Evolutionary conservation across 2,888 invertebrate species (phyloP).

Genomic region (Mimachlamys varia): DNA sequence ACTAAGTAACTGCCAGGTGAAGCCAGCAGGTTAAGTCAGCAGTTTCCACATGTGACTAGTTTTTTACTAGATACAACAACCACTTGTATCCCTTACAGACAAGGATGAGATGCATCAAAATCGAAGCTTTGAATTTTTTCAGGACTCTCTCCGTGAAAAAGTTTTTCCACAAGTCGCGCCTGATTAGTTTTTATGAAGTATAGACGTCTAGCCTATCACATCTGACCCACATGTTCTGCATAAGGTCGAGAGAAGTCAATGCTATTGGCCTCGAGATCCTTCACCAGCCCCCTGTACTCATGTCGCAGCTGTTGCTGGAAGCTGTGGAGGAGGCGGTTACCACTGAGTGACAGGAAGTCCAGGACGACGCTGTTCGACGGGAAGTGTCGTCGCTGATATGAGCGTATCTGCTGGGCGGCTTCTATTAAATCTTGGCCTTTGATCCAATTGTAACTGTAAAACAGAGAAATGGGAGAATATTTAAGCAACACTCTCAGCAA

Average conservation of each 20-base stretch:
- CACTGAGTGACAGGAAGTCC: slow-evolving; percentile 47
- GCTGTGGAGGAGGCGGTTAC: slow-evolving; percentile 45
- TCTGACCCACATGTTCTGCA: slow-evolving; percentile 51
- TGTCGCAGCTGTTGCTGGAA: slow-evolving; percentile 39
- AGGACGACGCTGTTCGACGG: slow-evolving; percentile 16
- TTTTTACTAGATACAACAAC: too few relatives aligned
- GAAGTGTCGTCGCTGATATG: slow-evolving; percentile 4
- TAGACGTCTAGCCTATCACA: slow-evolving; percentile 38
- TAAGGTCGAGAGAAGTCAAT: slow-evolving; percentile 47
- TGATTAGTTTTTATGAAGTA: not conserved
- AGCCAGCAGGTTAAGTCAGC: too few relatives aligned
- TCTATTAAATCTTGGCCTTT: slow-evolving; percentile 47
- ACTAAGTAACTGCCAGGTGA: too few relatives aligned
- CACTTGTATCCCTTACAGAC: too few relatives aligned
- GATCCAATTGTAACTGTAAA: slow-evolving; percentile 50
- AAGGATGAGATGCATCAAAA: too few relatives aligned
- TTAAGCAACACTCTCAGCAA: too few relatives aligned
- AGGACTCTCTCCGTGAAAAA: too few relatives aligned
- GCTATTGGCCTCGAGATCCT: slow-evolving; percentile 47
- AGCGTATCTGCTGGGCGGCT: slow-evolving; percentile 42
- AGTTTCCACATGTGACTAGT: too few relatives aligned
- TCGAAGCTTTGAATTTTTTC: too few relatives aligned
- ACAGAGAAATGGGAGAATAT: too few relatives aligned
- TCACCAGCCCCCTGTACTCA: slow-evolving; percentile 43
- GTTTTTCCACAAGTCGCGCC: not conserved